Evolutionary conservation across 2,797 vertebrate genomes (phyloP).

Genomic region (Melanotaenia parkinsoni): DNA sequence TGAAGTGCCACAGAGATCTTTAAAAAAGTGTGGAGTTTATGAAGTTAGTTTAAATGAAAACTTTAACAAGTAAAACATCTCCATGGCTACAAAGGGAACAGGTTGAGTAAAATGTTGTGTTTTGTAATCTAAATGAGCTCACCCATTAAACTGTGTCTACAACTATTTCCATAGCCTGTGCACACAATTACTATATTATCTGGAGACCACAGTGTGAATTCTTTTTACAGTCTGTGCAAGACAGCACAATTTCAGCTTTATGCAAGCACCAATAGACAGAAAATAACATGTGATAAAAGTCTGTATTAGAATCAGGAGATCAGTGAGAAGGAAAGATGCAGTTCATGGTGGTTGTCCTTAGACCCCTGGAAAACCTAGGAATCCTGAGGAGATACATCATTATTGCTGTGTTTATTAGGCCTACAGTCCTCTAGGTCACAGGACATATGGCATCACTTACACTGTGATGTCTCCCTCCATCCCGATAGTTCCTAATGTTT

Average conservation of each 20-base stretch:
- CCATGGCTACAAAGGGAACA: too few relatives aligned
- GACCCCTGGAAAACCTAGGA: slow-evolving; percentile 1
- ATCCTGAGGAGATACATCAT: background rate
- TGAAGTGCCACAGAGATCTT: too few relatives aligned
- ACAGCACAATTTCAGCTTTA: background rate
- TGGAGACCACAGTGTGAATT: background rate
- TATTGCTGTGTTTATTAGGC: background rate
- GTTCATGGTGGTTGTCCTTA: background rate
- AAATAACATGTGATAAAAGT: background rate
- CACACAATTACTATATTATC: background rate
- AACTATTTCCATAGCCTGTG: background rate
- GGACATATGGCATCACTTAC: background rate
- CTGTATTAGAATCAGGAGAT: background rate
- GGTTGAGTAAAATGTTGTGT: too few relatives aligned
- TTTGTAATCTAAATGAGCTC: background rate
- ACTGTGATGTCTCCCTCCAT: background rate
- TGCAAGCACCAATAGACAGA: background rate
- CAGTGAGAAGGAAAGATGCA: background rate
- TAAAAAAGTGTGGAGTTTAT: too few relatives aligned
- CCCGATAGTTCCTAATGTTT: slow-evolving; percentile 8
- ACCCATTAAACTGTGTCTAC: background rate
- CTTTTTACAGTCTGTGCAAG: background rate
- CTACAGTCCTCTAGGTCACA: slow-evolving; percentile 7
- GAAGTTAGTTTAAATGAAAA: too few relatives aligned
- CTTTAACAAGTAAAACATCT: too few relatives aligned